phyloP scores from a whole-genome alignment of 2,888 invertebrate genomes.

The Charanyca ferruginea region DNA sequence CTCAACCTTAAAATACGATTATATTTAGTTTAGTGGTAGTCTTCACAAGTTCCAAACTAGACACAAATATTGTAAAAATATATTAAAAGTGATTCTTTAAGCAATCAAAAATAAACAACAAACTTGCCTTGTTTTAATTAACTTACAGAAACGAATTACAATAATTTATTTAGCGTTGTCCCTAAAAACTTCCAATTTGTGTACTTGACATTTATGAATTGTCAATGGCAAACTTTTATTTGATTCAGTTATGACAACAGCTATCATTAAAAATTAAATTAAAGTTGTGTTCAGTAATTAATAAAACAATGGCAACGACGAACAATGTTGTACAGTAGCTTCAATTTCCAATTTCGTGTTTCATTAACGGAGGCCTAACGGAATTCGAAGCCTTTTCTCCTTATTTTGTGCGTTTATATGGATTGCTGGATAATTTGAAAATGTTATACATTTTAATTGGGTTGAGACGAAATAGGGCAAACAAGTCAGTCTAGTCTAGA shows the following conservation, averaged over 20 bases:
- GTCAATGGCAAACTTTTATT: constrained; percentile 5
- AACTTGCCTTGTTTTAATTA: background rate
- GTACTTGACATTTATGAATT: background rate
- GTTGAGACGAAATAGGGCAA: constrained; percentile 52
- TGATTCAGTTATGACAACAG: constrained; percentile 15
- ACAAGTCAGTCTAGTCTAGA: constrained; percentile 50
- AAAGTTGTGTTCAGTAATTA: constrained; percentile 52
- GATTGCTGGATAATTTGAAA: constrained; percentile 62
- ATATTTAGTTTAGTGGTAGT: background rate
- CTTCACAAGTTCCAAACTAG: background rate
- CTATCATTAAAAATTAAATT: constrained; percentile 45
- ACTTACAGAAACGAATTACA: constrained; percentile 13
- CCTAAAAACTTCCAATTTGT: background rate
- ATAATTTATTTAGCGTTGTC: background rate
- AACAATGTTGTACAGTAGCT: constrained; percentile 58
- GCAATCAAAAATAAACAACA: background rate
- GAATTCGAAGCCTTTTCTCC: constrained; percentile 69
- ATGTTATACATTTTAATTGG: constrained; percentile 60
- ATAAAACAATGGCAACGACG: constrained; percentile 56
- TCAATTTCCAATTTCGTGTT: constrained; percentile 69
- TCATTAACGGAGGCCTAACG: constrained; percentile 69
- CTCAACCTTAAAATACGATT: constrained; percentile 8
- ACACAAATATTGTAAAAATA: background rate
- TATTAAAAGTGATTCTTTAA: background rate
- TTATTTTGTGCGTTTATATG: constrained; percentile 64